Conservation (phyloP, 23 tunicate species). For the Clavelina lepadiformis region DNA sequence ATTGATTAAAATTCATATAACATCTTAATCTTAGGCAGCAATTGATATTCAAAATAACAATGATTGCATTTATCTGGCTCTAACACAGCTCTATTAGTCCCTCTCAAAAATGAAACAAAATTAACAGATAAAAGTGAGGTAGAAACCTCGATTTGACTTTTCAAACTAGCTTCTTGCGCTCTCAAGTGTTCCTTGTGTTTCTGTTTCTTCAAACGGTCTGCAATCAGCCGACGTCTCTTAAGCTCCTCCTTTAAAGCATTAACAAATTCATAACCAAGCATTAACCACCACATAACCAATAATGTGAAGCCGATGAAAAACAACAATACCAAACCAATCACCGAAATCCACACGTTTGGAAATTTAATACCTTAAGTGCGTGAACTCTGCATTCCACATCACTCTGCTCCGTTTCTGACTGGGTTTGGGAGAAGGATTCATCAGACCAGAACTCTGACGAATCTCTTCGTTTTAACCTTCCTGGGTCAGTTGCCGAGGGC, state of each 20-base stretch:
- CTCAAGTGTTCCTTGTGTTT: constrained; percentile 75
- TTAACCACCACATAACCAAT: neutral
- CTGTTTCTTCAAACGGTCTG: constrained; percentile 85
- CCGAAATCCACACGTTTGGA: neutral
- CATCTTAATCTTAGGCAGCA: too few relatives aligned
- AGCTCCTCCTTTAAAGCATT: constrained; percentile 60
- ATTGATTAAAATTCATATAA: neutral
- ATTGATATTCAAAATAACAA: too few relatives aligned
- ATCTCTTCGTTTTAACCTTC: constrained; percentile 5
- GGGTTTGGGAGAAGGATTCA: constrained; percentile 91
- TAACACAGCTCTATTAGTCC: too few relatives aligned
- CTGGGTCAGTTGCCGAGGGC: constrained; percentile 5
- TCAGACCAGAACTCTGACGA: constrained; percentile 72
- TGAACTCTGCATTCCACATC: constrained; percentile 89
- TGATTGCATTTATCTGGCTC: too few relatives aligned
- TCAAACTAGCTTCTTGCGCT: constrained; percentile 89
- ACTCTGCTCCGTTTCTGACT: constrained; percentile 92
- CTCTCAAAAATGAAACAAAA: too few relatives aligned
- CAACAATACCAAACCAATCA: neutral
- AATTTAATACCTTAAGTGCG: constrained; percentile 55
- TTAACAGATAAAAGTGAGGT: too few relatives aligned
- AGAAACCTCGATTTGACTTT: constrained; percentile 93
- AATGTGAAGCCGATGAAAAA: neutral
- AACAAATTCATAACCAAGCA: neutral
- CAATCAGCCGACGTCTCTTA: constrained; percentile 58